A percentile compares a stretch with the other conserved stretches of the same genome.
Evolutionary conservation across 2,888 invertebrate genomes (phyloP).

Genomic region (Agonopterix subpropinquella): DNA sequence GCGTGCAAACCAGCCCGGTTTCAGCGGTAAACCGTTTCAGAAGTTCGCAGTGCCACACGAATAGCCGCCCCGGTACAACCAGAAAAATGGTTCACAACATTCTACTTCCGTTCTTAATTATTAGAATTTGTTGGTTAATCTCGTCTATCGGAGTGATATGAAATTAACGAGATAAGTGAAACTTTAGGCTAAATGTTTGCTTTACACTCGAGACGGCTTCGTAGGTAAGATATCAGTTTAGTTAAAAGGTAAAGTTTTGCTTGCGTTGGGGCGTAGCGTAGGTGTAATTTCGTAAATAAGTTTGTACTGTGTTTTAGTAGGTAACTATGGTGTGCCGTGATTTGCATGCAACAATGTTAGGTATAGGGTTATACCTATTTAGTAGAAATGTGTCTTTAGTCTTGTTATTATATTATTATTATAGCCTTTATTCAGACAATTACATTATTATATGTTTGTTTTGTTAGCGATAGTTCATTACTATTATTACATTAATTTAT

Average conservation of each 20-base stretch:
- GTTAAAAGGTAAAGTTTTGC: background rate
- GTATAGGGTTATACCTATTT: too few relatives aligned
- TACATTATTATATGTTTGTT: too few relatives aligned
- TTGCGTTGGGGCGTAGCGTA: too few relatives aligned
- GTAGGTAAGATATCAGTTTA: conserved; percentile 48
- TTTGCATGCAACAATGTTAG: too few relatives aligned
- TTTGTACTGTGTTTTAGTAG: too few relatives aligned
- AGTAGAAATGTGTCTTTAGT: too few relatives aligned
- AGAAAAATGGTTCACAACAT: conserved; percentile 23
- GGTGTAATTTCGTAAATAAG: too few relatives aligned
- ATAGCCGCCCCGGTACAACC: conserved; percentile 27
- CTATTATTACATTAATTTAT: too few relatives aligned
- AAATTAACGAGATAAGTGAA: conserved; percentile 45
- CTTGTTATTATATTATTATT: too few relatives aligned
- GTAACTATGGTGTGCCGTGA: too few relatives aligned
- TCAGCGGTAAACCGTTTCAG: conserved; percentile 34
- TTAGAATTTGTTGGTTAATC: conserved; percentile 19
- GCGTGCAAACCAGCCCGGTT: conserved; percentile 36
- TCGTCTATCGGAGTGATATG: conserved; percentile 22
- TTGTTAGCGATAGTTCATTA: too few relatives aligned
- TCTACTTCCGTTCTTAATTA: conserved; percentile 21
- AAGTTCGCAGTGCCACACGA: conserved; percentile 46
- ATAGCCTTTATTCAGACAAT: too few relatives aligned
- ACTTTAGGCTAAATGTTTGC: conserved; percentile 59
- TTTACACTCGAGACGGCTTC: conserved; percentile 53